Evolutionary conservation across 1,140 invertebrate species (phyloP), one percentile per base, ranked within the genome.

Genomic region (Eciton burchellii): DNA sequence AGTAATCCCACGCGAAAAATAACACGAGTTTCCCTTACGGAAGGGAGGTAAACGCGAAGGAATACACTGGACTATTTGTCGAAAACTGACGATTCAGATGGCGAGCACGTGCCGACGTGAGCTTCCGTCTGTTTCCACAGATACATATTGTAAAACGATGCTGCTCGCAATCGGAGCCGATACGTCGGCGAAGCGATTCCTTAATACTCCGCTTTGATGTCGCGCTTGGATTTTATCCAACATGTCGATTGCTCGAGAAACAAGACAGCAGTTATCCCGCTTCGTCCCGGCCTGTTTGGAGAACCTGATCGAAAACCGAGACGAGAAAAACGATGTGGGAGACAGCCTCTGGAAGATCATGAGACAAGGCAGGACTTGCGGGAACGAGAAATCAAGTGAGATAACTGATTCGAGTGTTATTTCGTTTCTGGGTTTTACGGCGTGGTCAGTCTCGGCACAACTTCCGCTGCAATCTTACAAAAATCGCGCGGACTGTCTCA

Each of bases 191-290:
- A 57, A 70, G 43, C 63, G 63, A 16, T 57, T 70, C 49, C 56
- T 49, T 79, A 70, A 70, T 79, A 70, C 56, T 49, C 21, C 35
- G 16, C 63, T 47, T 56, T 59, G 35, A 68, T 70, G 35, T 68
- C 12, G n/a, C 73, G 35, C 9, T 21, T 12, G 49, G 47, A 43
- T 79, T 79, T 79, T 70, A 79, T 79, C 74, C 35, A 70, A n/a
- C 63, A 3, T 16, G 19, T 57, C 24, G 74, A 79, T 70, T 77
- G 49, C 21, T 43, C 35, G 11, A n/a, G 43, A 62, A 24, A 74
- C 56, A 43, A 77, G 47, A 41, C 8, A 21, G 19, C 12, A 77
- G 66, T 77, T 41, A 77, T 66, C 66, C 47, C 35, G 24, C n/a
- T 35, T 16, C 47, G 45, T 76, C 9, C 21, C 57, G 43, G 35